These are phyloP conservation scores for Erethizon dorsatum DNA, from an alignment of 2,797 vertebrate genomes.

Conservation along the genomic window DNA sequence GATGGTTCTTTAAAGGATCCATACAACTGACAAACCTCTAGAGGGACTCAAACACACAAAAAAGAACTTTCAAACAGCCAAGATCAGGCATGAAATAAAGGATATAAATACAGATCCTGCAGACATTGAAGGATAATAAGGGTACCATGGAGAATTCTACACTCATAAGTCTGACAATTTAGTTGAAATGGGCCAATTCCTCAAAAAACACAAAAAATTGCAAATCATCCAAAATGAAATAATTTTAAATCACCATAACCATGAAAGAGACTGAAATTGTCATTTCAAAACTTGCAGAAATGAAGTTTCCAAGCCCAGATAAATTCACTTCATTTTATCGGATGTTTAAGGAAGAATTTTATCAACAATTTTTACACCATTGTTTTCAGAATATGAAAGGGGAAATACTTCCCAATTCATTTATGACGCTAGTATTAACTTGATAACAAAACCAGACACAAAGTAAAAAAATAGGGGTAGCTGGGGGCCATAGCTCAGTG, in stretches of 20 bases:
- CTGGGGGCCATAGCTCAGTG: neutral
- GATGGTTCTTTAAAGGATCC: neutral
- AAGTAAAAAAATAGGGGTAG: neutral
- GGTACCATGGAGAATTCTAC: neutral
- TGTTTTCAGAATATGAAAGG: neutral
- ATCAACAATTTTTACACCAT: neutral
- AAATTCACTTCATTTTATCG: neutral
- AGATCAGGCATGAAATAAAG: neutral
- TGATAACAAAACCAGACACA: neutral
- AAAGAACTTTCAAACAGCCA: neutral
- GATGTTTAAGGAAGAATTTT: conserved; percentile 23
- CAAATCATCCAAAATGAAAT: neutral
- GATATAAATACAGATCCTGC: neutral
- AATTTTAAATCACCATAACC: neutral
- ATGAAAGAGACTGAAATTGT: neutral
- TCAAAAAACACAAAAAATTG: neutral
- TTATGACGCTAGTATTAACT: neutral
- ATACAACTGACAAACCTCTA: neutral
- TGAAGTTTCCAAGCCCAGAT: neutral
- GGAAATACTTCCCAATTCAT: neutral
- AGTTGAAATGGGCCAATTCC: neutral
- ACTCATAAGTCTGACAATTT: neutral
- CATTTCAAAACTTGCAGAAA: neutral
- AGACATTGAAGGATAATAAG: neutral
- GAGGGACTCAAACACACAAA: neutral